A percentile compares a stretch with the other conserved stretches of the same genome.
These are phyloP conservation scores for Luperina testacea DNA, from an alignment of 2,888 invertebrate species.

Conservation along the genomic window DNA sequence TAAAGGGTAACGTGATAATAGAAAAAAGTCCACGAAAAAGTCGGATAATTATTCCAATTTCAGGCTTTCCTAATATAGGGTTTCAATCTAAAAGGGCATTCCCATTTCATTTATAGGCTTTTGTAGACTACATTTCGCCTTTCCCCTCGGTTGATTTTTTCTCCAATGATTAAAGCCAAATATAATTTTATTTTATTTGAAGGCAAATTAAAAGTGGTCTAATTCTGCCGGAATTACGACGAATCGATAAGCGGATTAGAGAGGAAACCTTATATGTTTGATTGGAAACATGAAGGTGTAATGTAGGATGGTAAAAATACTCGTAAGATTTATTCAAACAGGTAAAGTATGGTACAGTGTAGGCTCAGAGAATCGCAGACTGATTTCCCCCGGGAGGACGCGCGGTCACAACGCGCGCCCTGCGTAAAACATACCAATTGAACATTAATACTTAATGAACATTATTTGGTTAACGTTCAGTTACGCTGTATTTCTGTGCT, in stretches of 20 bases:
- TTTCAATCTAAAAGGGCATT: constrained; percentile 43
- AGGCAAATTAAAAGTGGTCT: constrained; percentile 49
- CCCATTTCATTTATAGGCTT: constrained; percentile 33
- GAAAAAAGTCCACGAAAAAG: constrained; percentile 26
- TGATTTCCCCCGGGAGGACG: constrained; percentile 80
- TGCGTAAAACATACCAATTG: constrained; percentile 79
- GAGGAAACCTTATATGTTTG: constrained; percentile 29
- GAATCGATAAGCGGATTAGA: constrained; percentile 45
- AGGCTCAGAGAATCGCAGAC: constrained; percentile 39
- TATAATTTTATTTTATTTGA: constrained; percentile 51
- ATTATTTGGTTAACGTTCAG: constrained; percentile 68
- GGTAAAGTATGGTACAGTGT: constrained; percentile 67
- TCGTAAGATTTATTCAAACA: constrained; percentile 51
- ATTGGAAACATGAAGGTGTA: constrained; percentile 40
- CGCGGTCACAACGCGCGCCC: constrained; percentile 68
- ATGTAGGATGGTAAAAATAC: constrained; percentile 44
- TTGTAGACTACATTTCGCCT: constrained; percentile 1
- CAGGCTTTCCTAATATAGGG: constrained; percentile 21
- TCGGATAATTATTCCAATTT: constrained; percentile 36
- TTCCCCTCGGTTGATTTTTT: constrained; percentile 33
- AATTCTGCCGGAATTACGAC: constrained; percentile 21
- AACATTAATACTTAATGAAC: constrained; percentile 83
- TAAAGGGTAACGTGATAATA: constrained; percentile 17
- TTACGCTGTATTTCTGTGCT: constrained; percentile 42
- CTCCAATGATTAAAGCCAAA: constrained; percentile 41